Evolutionary conservation across 2,113 vertebrate genomes (phyloP).

Genomic region (Acrocephalus kingi): DNA sequence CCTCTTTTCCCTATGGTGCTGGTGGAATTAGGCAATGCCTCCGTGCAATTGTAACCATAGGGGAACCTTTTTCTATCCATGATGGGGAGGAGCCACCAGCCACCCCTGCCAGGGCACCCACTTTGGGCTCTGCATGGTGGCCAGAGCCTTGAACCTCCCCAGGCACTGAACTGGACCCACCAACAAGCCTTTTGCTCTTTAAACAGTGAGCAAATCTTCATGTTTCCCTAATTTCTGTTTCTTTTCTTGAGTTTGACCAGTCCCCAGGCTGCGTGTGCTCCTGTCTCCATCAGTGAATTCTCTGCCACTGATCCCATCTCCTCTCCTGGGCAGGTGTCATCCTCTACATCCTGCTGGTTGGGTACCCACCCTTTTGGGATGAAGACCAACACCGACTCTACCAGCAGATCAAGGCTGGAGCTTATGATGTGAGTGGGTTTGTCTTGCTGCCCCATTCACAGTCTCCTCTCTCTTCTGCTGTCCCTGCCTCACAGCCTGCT

Average conservation of each 20-base stretch:
- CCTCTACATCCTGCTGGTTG: slow-evolving; percentile 95
- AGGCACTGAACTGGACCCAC: slow-evolving; percentile 51
- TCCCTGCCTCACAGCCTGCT: not conserved
- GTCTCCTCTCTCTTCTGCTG: not conserved
- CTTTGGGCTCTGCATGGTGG: not conserved
- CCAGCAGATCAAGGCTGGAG: slow-evolving; percentile 98
- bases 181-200: not conserved
- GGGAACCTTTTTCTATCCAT: not conserved
- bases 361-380: slow-evolving; percentile 98
- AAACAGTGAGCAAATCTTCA: not conserved
- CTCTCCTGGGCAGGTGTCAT: slow-evolving; percentile 85
- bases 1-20: not conserved
- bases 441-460: not conserved
- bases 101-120: not conserved
- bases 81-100: not conserved
- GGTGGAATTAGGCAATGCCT: not conserved
- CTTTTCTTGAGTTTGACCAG: not conserved
- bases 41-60: rapidly evolving
- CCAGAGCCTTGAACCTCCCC: not conserved
- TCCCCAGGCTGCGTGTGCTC: not conserved
- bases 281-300: not conserved
- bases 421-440: slow-evolving; percentile 88
- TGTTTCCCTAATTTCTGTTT: not conserved
- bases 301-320: not conserved
- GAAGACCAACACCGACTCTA: slow-evolving; percentile 98